A percentile compares a stretch with the other conserved stretches of the same genome.
Conservation (phyloP, 37 sponge, comb jelly and placozoan species). For the Diacarnus erythraeanus region DNA sequence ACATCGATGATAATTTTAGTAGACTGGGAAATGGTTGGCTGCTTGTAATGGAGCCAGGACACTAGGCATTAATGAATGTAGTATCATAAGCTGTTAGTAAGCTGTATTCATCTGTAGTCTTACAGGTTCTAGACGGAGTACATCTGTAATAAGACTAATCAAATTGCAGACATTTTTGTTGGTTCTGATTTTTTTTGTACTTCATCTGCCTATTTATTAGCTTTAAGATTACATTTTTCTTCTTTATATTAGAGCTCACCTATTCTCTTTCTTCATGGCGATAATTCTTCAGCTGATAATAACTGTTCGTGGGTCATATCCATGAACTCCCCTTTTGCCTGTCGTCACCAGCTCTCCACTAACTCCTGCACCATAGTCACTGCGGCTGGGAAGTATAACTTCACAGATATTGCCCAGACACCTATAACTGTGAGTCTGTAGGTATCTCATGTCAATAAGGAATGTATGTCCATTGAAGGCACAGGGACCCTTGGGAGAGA, state of each 20-base stretch:
- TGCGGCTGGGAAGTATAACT: conserved; percentile 15
- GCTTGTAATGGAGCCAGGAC: too few relatives aligned
- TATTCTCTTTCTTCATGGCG: conserved; percentile 3
- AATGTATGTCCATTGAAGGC: neutral
- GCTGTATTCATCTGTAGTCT: too few relatives aligned
- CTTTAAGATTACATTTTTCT: neutral
- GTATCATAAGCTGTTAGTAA: too few relatives aligned
- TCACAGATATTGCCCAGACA: conserved; percentile 17
- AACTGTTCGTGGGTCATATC: conserved; percentile 13
- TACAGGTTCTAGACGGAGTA: too few relatives aligned
- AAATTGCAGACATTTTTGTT: too few relatives aligned
- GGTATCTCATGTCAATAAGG: neutral
- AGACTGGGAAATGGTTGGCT: too few relatives aligned
- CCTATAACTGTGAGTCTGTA: neutral
- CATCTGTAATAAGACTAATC: too few relatives aligned
- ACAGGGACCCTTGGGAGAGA: neutral
- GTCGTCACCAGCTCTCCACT: neutral
- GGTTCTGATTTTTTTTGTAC: too few relatives aligned
- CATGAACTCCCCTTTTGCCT: conserved; percentile 11
- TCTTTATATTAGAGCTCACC: conserved; percentile 12
- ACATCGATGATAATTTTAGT: too few relatives aligned
- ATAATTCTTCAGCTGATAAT: neutral
- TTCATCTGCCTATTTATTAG: too few relatives aligned
- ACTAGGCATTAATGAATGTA: too few relatives aligned
- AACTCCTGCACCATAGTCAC: conserved; percentile 1